phyloP scores from a whole-genome alignment of 2,797 vertebrate genomes.

The Australoheros facetus region DNA sequence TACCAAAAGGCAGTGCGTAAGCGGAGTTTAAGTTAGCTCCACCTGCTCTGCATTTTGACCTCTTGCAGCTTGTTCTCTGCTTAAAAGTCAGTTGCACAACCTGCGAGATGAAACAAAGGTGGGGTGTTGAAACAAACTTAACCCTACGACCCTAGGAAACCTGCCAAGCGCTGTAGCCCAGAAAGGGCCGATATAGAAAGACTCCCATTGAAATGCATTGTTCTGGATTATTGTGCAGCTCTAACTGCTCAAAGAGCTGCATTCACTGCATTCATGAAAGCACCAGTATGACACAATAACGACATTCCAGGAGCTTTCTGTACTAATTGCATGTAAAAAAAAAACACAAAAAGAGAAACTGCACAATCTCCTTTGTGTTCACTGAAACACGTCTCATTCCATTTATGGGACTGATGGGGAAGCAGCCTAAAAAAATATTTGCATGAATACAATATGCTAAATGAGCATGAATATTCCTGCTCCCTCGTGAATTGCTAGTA shows the following conservation, averaged over 20 bases:
- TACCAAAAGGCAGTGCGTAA: not conserved
- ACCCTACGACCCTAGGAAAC: constrained; percentile 44
- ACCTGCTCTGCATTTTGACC: constrained; percentile 4
- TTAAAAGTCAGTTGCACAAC: constrained; percentile 56
- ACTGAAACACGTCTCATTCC: constrained; percentile 28
- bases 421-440: constrained; percentile 14
- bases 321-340: constrained; percentile 45
- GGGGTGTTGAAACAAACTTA: constrained; percentile 19
- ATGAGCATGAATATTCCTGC: not conserved
- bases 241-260: constrained; percentile 61
- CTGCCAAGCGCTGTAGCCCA: constrained; percentile 31
- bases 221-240: constrained; percentile 52
- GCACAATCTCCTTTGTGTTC: constrained; percentile 21
- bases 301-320: constrained; percentile 41
- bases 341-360: constrained; percentile 6
- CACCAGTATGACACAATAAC: constrained; percentile 31
- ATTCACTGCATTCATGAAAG: constrained; percentile 71
- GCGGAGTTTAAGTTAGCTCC: not conserved
- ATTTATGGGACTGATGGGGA: constrained; percentile 7
- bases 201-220: constrained; percentile 58
- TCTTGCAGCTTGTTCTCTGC: constrained; percentile 1
- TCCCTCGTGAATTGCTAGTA: constrained; percentile 1
- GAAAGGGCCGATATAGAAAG: constrained; percentile 32
- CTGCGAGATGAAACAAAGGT: constrained; percentile 3
- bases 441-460: constrained; percentile 28